Evolutionary conservation across 37 sponge, comb jelly and placozoan species (phyloP).

Genomic region (Cliona cf. orientalis): DNA sequence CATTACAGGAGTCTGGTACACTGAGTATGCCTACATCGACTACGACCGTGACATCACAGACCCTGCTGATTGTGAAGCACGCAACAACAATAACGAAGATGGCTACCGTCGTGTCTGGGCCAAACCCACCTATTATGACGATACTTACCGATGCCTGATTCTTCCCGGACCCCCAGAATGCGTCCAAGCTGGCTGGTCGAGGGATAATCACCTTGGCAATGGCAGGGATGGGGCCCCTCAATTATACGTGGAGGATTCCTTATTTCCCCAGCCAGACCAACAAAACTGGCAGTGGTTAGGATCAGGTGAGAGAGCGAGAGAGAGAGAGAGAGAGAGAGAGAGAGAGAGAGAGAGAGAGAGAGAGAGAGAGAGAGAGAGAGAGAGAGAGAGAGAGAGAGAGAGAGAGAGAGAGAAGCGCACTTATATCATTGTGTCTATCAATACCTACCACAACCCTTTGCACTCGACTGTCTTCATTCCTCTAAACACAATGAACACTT

Average conservation of each 20-base stretch:
- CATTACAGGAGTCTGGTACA: constrained; percentile 36
- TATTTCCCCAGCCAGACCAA: constrained; percentile 63
- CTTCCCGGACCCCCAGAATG: constrained; percentile 80
- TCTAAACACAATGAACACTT: too few species aligned
- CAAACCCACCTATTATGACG: not conserved
- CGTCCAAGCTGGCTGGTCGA: constrained; percentile 79
- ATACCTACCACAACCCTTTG: too few species aligned
- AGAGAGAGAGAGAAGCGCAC: too few species aligned
- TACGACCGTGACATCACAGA: constrained; percentile 18
- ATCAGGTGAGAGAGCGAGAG: constrained; percentile 60
- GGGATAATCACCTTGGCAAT: constrained; percentile 98
- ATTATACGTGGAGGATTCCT: constrained; percentile 87
- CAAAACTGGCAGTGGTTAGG: constrained; percentile 82
- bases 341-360: constrained; percentile 54
- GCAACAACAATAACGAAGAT: constrained; percentile 17
- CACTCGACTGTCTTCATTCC: too few species aligned
- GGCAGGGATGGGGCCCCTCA: constrained; percentile 84
- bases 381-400: too few species aligned
- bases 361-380: too few species aligned
- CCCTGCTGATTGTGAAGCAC: constrained; percentile 41
- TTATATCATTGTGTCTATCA: too few species aligned
- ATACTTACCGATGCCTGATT: constrained; percentile 49
- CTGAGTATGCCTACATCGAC: constrained; percentile 80
- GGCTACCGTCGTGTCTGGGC: constrained; percentile 73
- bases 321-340: constrained; percentile 42